Evolutionary conservation across 2,888 invertebrate genomes (phyloP), one percentile per base, ranked within the genome.

Genomic region (Pelosia muscerda): DNA sequence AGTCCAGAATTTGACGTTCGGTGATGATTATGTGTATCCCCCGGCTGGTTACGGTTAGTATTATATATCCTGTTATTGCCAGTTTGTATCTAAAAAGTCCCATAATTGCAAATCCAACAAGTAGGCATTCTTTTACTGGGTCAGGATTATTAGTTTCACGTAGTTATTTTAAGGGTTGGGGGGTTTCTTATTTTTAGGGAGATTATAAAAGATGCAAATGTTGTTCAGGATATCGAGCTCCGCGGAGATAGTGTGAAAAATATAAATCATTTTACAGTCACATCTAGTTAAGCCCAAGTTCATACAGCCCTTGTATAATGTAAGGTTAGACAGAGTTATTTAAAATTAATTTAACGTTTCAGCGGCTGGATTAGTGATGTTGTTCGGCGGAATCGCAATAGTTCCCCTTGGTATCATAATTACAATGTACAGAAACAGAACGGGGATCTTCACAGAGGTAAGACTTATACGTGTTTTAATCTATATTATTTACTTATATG

Each of bases 1-100:
- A 19, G 23, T 70, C 15, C 42, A 60, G 1, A 59, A 63, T 0
- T 86, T 97, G 5, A 92, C 88, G 0, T 97, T 97, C 78, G 96
- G 96, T 58, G 95, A 89, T 0, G 86, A 25, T n/a, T 63, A 93
- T 67, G 71, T 79, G 1, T 97, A 96, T 87, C 97, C 97, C 0
- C 84, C 85, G 22, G 94, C 95, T 80, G 96, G 95, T 23, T 95
- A 96, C 77, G 96, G 97, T 97, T 87, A 63, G 56, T 56, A 63
- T 26, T 26, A 22, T 23, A 22, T 31, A n/a, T n/a, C n/a, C 11
- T 55, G 0, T 25, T n/a, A n/a, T n/a, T 55, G 6, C 13, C 10
- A 13, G 23, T 23, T 23, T 13, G 54, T 54, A 53, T 0, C 11
- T 23, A 23, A 13, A 19, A n/a, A 42, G 10, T 42, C 5, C 6